These are phyloP conservation scores for Macropus fuliginosus DNA, from an alignment of 2,797 vertebrate species.

Conservation along the genomic window DNA sequence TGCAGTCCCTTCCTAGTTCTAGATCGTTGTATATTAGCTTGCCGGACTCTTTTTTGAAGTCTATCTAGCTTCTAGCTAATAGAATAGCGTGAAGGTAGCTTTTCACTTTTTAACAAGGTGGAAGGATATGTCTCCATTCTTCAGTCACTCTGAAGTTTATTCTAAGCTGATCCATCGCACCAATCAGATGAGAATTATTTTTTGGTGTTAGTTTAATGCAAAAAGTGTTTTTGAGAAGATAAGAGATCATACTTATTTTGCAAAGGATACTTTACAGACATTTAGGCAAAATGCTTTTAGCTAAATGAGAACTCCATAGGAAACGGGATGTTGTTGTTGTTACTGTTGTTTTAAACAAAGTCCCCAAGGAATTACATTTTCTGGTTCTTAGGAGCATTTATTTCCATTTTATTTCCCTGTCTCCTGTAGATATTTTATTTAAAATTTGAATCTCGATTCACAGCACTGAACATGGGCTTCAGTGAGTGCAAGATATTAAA, in stretches of 20 bases:
- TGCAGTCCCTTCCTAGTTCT: neutral
- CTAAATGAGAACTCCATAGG: conserved; percentile 38
- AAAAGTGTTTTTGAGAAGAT: conserved; percentile 60
- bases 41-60: neutral
- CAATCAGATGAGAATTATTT: conserved; percentile 17
- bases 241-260: conserved; percentile 66
- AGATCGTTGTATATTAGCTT: neutral
- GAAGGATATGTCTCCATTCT: neutral
- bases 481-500: conserved; percentile 69
- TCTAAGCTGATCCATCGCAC: conserved; percentile 42
- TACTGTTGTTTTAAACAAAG: conserved; percentile 46
- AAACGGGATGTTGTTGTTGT: neutral
- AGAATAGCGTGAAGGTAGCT: neutral
- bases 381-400: conserved; percentile 63
- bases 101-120: neutral
- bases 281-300: conserved; percentile 76
- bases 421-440: conserved; percentile 42
- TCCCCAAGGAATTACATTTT: conserved; percentile 26
- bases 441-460: conserved; percentile 52
- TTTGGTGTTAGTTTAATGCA: conserved; percentile 43
- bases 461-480: conserved; percentile 14
- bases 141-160: neutral
- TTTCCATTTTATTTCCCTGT: conserved; percentile 61
- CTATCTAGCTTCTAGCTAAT: neutral
- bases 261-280: conserved; percentile 64